These are phyloP conservation scores for Danio tinwini DNA, from an alignment of 2,797 vertebrate species.

Conservation along the genomic window DNA sequence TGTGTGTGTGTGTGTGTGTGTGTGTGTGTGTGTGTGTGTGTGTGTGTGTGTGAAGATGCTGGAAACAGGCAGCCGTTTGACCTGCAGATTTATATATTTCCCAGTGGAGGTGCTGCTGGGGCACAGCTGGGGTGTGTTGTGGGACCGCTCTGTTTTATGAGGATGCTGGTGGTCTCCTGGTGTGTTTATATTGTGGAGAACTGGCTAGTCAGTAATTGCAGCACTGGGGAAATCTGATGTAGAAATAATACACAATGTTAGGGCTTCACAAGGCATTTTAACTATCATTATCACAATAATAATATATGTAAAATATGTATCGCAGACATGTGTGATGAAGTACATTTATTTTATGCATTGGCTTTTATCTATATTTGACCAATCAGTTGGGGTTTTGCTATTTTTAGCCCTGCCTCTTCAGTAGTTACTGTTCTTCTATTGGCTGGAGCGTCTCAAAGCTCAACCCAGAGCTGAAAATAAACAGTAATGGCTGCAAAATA, in stretches of 20 bases:
- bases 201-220: not conserved
- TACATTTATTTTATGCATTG: too few relatives aligned
- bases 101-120: conserved; percentile 60
- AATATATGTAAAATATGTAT: too few relatives aligned
- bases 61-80: conserved; percentile 62
- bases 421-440: too few relatives aligned
- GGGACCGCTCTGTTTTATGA: not conserved
- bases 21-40: conserved; percentile 45
- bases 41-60: conserved; percentile 41
- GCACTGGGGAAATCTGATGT: not conserved
- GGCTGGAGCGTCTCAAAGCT: too few relatives aligned
- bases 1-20: conserved; percentile 23
- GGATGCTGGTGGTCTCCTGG: not conserved
- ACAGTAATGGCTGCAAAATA: too few relatives aligned
- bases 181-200: not conserved
- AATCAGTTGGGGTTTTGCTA: too few relatives aligned
- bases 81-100: conserved; percentile 71
- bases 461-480: too few relatives aligned
- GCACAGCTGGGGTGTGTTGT: conserved; percentile 67
- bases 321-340: too few relatives aligned
- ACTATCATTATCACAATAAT: too few relatives aligned
- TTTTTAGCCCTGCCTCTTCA: too few relatives aligned
- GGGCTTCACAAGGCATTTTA: too few relatives aligned
- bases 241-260: not conserved
- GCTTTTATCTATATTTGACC: too few relatives aligned